Evolutionary conservation across 2,888 invertebrate species (phyloP), one percentile per base, ranked within the genome.

Genomic region (Watsonalla cultraria): DNA sequence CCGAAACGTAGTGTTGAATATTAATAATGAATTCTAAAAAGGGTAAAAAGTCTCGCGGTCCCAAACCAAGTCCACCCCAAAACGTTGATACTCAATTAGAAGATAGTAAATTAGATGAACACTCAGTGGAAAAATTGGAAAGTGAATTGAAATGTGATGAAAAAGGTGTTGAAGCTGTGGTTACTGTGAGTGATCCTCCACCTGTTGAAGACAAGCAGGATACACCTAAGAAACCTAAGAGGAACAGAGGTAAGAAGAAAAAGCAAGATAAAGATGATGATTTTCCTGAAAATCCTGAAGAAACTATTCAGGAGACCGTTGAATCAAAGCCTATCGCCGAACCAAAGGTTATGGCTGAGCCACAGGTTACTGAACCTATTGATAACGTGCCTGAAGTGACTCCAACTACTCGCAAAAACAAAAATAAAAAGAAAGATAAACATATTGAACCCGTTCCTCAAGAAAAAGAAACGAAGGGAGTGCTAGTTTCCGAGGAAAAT

Each of bases 201-300:
- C 9, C 54, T 47, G n/a, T 56, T 9, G 63, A 65, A 46, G 51
- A 52, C 34, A 72, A 70, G 52, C 73, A 68, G 55, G 76, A 78
- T 53, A 67, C 69, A 14, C 91, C 91, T 0, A 84, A 85, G n/a
- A 90, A 90, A 69, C 91, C 91, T 0, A 90, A 91, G 66, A 72
- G 91, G 58, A 86, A 82, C 51, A 79, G 83, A 74, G 82, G 83
- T 57, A 90, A 89, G 60, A 91, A 90, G 65, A 90, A 88, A 61
- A 83, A 83, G 53, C 65, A 74, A 34, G 75, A 72, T 13, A 69
- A 70, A 59, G 64, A 56, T 51, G 68, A 70, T 33, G 61, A 61
- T 11, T 57, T 61, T 47, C 62, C 64, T 46, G 67, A 71, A 45
- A 61, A 61, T 39, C 54, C 62, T 7, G 66, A 70, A 24, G 65